phyloP scores from a whole-genome alignment of 2,113 vertebrate species.

The Cephalopterus ornatus region DNA sequence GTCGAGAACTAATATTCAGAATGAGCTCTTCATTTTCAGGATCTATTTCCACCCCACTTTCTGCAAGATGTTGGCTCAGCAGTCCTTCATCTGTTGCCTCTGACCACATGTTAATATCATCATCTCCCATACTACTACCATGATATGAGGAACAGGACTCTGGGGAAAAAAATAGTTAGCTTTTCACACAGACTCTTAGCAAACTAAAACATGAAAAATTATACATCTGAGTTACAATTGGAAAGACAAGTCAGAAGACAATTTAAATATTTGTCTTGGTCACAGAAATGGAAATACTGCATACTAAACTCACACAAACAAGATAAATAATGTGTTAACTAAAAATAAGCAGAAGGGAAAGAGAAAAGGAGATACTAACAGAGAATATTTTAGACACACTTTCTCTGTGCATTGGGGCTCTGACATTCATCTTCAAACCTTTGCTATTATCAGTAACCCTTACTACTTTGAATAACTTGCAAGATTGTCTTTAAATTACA shows the following conservation, averaged over 20 bases:
- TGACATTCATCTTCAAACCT: background rate
- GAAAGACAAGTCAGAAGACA: background rate
- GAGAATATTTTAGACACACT: background rate
- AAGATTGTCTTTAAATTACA: background rate
- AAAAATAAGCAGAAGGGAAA: slow-evolving; percentile 22
- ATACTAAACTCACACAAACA: slow-evolving; percentile 6
- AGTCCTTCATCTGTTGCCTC: slow-evolving; percentile 72
- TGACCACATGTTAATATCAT: slow-evolving; percentile 72
- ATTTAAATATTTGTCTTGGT: background rate
- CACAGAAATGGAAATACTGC: slow-evolving; percentile 4
- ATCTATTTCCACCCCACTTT: slow-evolving; percentile 77
- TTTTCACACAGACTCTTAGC: background rate
- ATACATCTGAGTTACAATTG: background rate
- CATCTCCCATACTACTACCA: slow-evolving; percentile 43
- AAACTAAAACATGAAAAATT: background rate
- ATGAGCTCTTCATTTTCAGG: slow-evolving; percentile 83
- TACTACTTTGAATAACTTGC: background rate
- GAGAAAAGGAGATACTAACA: slow-evolving; percentile 56
- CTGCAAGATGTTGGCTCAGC: slow-evolving; percentile 75
- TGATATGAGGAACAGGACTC: slow-evolving; percentile 61
- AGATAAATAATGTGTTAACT: background rate
- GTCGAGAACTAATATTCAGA: slow-evolving; percentile 82
- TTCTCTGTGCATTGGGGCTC: background rate
- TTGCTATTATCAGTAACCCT: background rate
- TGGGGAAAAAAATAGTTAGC: slow-evolving; percentile 2